phyloP scores from a whole-genome alignment of 2,113 vertebrate species.

The Elephas maximus region DNA sequence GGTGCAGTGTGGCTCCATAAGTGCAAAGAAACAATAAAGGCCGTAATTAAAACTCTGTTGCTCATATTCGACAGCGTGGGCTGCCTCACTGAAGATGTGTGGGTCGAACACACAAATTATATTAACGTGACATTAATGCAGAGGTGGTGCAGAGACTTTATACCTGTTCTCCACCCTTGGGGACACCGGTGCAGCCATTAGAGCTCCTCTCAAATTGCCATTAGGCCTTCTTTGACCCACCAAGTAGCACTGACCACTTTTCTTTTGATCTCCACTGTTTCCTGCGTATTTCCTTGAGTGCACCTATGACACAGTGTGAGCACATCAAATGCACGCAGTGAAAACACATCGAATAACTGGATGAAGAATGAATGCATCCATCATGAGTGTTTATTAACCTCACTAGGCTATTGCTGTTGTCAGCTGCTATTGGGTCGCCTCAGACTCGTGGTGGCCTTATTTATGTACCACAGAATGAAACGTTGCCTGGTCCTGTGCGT shows the following conservation, averaged over 20 bases:
- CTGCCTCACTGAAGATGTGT: not conserved
- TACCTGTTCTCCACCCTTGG: not conserved
- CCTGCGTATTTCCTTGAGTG: not conserved
- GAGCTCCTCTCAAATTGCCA: fast-evolving
- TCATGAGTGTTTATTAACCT: not conserved
- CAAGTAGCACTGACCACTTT: fast-evolving
- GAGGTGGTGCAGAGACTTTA: not conserved
- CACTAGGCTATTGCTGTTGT: not conserved
- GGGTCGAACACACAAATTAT: not conserved
- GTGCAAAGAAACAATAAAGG: conserved; percentile 5
- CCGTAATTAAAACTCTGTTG: conserved; percentile 68
- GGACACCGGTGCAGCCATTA: not conserved
- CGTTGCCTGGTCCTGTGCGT: not conserved
- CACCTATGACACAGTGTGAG: not conserved
- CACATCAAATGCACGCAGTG: not conserved
- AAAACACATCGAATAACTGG: not conserved
- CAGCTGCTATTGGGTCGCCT: not conserved
- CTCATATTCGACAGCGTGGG: fast-evolving
- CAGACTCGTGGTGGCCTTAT: not conserved
- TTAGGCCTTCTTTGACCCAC: not conserved
- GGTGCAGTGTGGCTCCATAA: conserved; percentile 51
- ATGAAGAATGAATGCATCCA: not conserved
- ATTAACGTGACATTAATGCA: not conserved
- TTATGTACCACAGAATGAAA: not conserved
- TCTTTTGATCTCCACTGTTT: not conserved